phyloP scores from a whole-genome alignment of 2,888 invertebrate species.

The Papilio gigon region DNA sequence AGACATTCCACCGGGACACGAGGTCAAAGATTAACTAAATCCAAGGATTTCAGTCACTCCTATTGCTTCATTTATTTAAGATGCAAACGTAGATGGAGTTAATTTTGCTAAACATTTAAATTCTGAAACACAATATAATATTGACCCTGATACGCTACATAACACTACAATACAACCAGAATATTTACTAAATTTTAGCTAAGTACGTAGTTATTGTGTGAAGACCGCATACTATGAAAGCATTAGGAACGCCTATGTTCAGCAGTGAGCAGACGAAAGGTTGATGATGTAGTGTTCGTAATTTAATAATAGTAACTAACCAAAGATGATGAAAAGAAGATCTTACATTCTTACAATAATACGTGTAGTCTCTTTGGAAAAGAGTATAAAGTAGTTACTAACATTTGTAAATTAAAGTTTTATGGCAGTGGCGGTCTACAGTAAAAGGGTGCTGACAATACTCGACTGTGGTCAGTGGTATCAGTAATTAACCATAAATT shows the following conservation, averaged over 20 bases:
- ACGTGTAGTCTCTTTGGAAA: too few species aligned
- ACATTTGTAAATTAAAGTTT: too few species aligned
- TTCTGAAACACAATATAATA: not conserved
- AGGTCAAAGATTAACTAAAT: slow-evolving; percentile 23
- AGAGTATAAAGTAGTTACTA: too few species aligned
- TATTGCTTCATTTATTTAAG: slow-evolving; percentile 1
- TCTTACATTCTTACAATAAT: too few species aligned
- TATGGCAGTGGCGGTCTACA: too few species aligned
- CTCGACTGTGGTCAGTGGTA: not conserved
- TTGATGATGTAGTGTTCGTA: too few species aligned
- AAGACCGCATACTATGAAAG: too few species aligned
- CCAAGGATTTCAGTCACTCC: not conserved
- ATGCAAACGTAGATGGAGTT: not conserved
- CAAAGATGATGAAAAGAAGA: too few species aligned
- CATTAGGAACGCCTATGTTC: too few species aligned
- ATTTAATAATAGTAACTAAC: too few species aligned
- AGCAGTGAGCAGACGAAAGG: too few species aligned
- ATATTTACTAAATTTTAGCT: not conserved
- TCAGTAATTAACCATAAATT: not conserved
- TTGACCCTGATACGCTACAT: not conserved
- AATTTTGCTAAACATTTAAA: not conserved
- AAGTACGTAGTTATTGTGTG: too few species aligned
- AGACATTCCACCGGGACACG: not conserved
- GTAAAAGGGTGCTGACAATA: not conserved
- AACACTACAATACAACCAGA: not conserved